Percentiles rank a stretch among this genome's conserved stretches.
These are phyloP conservation scores for Drosophila nigrodunni DNA, from an alignment of 1,140 invertebrate species.

Conservation along the genomic window DNA sequence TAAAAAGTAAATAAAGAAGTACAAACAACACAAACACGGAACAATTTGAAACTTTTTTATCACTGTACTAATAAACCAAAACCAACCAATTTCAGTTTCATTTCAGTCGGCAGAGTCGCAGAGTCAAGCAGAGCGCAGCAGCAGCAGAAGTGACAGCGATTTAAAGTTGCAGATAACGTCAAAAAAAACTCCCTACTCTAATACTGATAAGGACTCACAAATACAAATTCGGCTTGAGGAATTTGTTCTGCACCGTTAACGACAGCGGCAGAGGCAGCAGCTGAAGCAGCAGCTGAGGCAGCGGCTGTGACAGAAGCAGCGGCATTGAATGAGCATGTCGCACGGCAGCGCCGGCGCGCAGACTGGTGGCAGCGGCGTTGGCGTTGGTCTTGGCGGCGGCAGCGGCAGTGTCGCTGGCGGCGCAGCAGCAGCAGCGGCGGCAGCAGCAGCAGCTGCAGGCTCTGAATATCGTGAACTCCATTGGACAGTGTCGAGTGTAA, in stretches of 20 bases:
- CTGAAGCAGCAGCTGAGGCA: background rate
- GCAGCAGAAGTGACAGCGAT: constrained; percentile 17
- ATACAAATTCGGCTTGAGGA: constrained; percentile 4
- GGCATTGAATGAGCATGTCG: constrained; percentile 67
- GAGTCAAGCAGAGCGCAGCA: constrained; percentile 32
- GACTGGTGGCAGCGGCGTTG: constrained; percentile 53
- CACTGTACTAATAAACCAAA: constrained; percentile 66
- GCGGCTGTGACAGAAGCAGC: constrained; percentile 1
- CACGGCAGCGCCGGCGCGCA: constrained; percentile 74
- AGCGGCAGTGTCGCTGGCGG: constrained; percentile 57
- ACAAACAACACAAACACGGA: constrained; percentile 17
- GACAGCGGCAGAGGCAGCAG: constrained; percentile 1
- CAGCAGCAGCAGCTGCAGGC: constrained; percentile 54
- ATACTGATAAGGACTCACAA: constrained; percentile 18
- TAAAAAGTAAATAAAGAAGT: constrained; percentile 30
- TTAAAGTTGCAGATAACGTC: constrained; percentile 40
- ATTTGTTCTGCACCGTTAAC: constrained; percentile 34
- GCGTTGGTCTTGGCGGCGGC: constrained; percentile 58
- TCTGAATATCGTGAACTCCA: constrained; percentile 87
- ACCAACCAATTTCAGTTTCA: constrained; percentile 72
- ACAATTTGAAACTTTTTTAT: constrained; percentile 42
- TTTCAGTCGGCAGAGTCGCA: constrained; percentile 50
- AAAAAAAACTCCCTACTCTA: background rate
- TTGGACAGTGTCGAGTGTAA: constrained; percentile 95
- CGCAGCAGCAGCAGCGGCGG: constrained; percentile 61